phyloP scores from a whole-genome alignment of 2,113 vertebrate genomes.

The Romanogobio albipinnatus region DNA sequence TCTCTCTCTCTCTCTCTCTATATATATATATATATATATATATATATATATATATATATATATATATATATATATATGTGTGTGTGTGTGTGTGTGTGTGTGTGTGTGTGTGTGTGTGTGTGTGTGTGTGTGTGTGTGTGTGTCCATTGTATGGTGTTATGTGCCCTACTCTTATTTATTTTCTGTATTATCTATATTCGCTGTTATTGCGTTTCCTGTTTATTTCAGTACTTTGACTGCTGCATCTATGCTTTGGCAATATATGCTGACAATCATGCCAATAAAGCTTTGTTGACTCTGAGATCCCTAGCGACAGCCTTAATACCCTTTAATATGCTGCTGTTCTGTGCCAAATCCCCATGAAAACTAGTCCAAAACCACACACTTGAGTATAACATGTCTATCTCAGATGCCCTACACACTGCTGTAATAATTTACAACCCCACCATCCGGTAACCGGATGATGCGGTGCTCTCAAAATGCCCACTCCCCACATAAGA shows the following conservation, averaged over 20 bases:
- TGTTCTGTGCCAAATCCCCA: constrained; percentile 10
- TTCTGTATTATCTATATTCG: not conserved
- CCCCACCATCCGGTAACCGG: constrained; percentile 30
- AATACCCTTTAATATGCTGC: constrained; percentile 9
- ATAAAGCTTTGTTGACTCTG: constrained; percentile 16
- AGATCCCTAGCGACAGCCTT: constrained; percentile 24
- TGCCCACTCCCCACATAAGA: constrained; percentile 27
- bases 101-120: too few relatives aligned
- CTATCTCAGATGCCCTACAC: not conserved
- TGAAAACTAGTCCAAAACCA: constrained; percentile 12
- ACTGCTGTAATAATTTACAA: constrained; percentile 19
- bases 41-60: not conserved
- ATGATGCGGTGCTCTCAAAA: constrained; percentile 23
- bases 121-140: too few relatives aligned
- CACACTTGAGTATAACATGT: not conserved
- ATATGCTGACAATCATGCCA: constrained; percentile 8
- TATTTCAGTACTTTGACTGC: not conserved
- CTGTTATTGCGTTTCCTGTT: not conserved
- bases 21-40: not conserved
- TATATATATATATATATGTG: not conserved
- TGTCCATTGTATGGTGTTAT: not conserved
- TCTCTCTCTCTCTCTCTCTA: too few relatives aligned
- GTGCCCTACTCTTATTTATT: not conserved
- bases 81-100: too few relatives aligned
- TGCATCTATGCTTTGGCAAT: not conserved